A percentile compares a stretch with the other conserved stretches of the same genome.
Conservation (phyloP, 2,797 vertebrate genomes). For the Gymnopithys bicolor region DNA sequence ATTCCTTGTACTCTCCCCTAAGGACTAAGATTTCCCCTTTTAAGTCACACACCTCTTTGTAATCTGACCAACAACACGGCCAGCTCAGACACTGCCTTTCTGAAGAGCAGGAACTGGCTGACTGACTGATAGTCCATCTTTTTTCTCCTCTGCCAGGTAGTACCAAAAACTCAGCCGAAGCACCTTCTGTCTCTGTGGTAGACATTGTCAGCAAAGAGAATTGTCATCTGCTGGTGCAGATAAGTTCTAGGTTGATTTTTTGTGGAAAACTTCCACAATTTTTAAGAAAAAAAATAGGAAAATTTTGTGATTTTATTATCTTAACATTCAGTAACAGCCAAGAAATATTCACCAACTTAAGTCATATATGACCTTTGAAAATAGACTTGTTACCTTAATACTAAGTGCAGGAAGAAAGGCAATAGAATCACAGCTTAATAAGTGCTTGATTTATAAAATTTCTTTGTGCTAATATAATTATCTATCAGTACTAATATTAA, state of each 20-base stretch:
- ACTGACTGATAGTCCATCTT: neutral
- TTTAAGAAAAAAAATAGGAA: neutral
- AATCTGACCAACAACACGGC: neutral
- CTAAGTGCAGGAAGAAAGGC: neutral
- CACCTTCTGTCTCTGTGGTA: constrained; percentile 58
- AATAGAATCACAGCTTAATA: neutral
- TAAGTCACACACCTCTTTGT: neutral
- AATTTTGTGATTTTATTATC: neutral
- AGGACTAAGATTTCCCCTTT: neutral
- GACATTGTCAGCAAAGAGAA: constrained; percentile 22
- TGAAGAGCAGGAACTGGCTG: neutral
- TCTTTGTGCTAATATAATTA: neutral
- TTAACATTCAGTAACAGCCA: neutral
- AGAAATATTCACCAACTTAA: neutral
- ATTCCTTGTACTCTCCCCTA: neutral
- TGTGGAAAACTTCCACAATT: neutral
- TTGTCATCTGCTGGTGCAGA: constrained; percentile 27
- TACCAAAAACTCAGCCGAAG: constrained; percentile 28
- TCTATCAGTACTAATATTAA: neutral
- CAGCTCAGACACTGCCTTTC: neutral
- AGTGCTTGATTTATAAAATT: neutral
- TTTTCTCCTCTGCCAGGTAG: constrained; percentile 3
- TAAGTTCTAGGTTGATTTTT: neutral
- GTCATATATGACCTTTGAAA: neutral
- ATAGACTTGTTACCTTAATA: neutral